A percentile compares a stretch with the other conserved stretches of the same genome.
Evolutionary conservation across 1,140 invertebrate species (phyloP).

Genomic region (Drosophila sucinea): DNA sequence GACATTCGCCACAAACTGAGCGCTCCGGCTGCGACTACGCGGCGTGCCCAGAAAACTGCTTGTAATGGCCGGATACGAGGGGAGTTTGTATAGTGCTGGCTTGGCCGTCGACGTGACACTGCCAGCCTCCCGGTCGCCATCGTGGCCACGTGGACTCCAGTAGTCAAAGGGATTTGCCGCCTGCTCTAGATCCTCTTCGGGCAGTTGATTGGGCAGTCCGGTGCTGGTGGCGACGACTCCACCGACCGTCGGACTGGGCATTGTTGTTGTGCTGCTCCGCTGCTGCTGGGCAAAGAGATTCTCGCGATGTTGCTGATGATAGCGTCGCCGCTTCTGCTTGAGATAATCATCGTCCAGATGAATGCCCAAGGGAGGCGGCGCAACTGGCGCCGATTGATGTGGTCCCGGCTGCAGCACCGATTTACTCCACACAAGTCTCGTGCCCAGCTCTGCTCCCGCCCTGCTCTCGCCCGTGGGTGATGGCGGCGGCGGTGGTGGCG

Average conservation of each 20-base stretch:
- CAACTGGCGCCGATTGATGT: conserved; percentile 31
- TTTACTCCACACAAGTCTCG: conserved; percentile 36
- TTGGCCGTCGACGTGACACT: conserved; percentile 42
- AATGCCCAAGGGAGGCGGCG: conserved; percentile 17
- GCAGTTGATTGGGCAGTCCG: conserved; percentile 34
- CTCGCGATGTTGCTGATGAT: conserved; percentile 59
- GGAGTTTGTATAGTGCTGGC: conserved; percentile 62
- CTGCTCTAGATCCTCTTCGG: conserved; percentile 29
- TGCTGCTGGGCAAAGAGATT: conserved; percentile 61
- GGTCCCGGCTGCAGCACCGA: conserved; percentile 48
- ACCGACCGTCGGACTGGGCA: not conserved
- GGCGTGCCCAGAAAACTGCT: conserved; percentile 67
- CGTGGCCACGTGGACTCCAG: not conserved
- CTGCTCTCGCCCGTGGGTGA: not conserved
- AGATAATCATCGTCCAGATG: conserved; percentile 73
- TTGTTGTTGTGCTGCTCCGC: conserved; percentile 17
- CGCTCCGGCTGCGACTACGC: conserved; percentile 70
- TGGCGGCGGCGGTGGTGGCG: conserved; percentile 29
- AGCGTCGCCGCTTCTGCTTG: conserved; percentile 70
- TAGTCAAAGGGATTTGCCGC: not conserved
- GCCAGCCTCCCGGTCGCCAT: not conserved
- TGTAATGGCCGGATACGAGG: conserved; percentile 68
- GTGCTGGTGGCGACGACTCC: not conserved
- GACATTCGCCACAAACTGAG: conserved; percentile 74
- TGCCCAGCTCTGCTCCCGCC: not conserved